These are phyloP conservation scores for Drepanosiphum platanoidis DNA, from an alignment of 2,888 invertebrate species.

Conservation along the genomic window DNA sequence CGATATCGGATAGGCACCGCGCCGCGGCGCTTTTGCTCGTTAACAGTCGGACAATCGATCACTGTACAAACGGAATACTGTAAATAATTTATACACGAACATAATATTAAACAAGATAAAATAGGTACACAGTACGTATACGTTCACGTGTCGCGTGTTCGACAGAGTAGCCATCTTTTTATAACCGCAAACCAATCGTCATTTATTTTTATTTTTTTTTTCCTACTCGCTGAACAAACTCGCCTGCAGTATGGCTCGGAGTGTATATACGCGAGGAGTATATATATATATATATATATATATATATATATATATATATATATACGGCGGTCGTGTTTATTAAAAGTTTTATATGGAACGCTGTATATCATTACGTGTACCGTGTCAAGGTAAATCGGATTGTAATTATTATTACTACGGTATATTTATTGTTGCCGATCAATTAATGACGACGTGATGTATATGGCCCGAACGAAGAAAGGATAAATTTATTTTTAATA, in stretches of 20 bases:
- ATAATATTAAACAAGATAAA: neutral
- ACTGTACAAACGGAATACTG: neutral
- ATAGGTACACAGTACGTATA: neutral
- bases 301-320: no score
- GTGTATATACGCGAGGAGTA: no score
- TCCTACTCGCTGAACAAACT: no score
- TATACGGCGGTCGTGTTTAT: neutral
- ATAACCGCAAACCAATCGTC: neutral
- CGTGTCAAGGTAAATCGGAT: conserved; percentile 30
- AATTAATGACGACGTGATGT: neutral
- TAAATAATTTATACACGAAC: neutral
- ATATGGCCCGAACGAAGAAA: neutral
- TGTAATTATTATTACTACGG: neutral
- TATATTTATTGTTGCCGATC: neutral
- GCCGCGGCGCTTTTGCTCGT: neutral
- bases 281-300: no score
- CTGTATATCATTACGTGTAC: neutral
- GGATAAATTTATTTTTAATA: neutral
- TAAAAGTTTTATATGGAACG: neutral
- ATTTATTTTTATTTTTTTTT: neutral
- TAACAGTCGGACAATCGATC: neutral
- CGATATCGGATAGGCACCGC: neutral
- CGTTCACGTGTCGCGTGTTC: neutral
- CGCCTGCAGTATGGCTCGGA: no score
- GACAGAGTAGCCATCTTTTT: neutral